A percentile compares a stretch with the other conserved stretches of the same genome.
These are phyloP conservation scores for Amphiprion percula DNA, from an alignment of 2,113 vertebrate genomes.

Conservation along the genomic window DNA sequence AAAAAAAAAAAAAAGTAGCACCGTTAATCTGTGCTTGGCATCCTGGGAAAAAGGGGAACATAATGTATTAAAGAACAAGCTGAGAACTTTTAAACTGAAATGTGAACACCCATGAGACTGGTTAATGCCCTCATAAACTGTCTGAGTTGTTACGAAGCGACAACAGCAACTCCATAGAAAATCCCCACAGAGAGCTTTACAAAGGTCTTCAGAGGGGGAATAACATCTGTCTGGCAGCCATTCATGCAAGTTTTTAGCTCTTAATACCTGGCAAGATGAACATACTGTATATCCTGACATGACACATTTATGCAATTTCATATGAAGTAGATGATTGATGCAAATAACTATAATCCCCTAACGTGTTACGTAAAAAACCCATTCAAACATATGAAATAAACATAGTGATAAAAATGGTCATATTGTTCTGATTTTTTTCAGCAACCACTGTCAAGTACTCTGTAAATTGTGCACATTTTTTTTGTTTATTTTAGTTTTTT, in stretches of 20 bases:
- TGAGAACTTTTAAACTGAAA: constrained; percentile 18
- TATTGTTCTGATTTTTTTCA: background rate
- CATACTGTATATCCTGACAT: too few species aligned
- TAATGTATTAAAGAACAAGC: background rate
- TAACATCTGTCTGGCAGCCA: too few species aligned
- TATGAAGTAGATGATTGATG: too few species aligned
- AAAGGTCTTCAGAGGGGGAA: too few species aligned
- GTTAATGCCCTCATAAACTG: background rate
- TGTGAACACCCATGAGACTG: background rate
- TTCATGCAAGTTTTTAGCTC: background rate
- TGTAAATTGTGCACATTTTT: background rate
- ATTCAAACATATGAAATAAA: too few species aligned
- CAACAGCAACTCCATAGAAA: too few species aligned
- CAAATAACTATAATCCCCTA: too few species aligned
- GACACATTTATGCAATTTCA: too few species aligned
- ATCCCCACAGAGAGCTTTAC: too few species aligned
- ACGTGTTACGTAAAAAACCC: too few species aligned
- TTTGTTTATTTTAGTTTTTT: background rate
- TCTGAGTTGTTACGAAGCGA: too few species aligned
- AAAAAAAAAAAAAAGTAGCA: background rate
- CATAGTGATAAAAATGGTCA: too few species aligned
- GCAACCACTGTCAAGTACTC: constrained; percentile 1
- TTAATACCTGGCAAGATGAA: background rate
- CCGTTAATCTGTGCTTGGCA: constrained; percentile 18
- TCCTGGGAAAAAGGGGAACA: constrained; percentile 13